These are phyloP conservation scores for Deilephila porcellus DNA, from an alignment of 2,888 invertebrate genomes.

Conservation along the genomic window DNA sequence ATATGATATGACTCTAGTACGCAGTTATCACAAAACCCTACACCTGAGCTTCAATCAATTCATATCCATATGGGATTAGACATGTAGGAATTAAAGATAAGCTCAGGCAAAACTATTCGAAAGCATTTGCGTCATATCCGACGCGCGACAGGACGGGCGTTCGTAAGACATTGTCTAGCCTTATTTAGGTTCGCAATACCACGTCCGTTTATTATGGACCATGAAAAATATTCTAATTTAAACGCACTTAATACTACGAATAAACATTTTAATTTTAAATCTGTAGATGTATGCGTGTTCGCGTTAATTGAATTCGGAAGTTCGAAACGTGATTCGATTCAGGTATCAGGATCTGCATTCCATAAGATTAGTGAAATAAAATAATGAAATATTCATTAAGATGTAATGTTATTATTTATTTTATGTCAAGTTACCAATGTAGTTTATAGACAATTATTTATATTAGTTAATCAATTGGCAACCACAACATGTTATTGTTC, in stretches of 20 bases:
- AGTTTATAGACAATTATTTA: no score
- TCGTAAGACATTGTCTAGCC: conserved; percentile 24
- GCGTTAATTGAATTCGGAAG: conserved; percentile 18
- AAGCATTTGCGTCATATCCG: conserved; percentile 56
- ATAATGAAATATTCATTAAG: not conserved
- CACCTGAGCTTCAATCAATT: not conserved
- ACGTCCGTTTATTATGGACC: conserved; percentile 21
- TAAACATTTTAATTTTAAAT: conserved; percentile 21
- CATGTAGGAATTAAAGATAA: conserved; percentile 14
- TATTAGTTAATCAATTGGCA: no score
- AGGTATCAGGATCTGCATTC: not conserved
- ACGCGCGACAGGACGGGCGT: conserved; percentile 41
- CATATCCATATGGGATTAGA: not conserved
- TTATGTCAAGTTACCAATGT: no score
- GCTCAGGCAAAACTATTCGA: conserved; percentile 16
- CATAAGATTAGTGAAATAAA: not conserved
- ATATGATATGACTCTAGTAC: not conserved
- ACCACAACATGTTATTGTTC: no score
- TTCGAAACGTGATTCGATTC: not conserved
- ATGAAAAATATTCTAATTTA: conserved; percentile 25
- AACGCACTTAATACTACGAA: conserved; percentile 21
- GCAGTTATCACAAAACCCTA: not conserved
- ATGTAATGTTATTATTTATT: not conserved
- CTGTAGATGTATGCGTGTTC: not conserved
- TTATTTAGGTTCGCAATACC: conserved; percentile 23